Base-by-base conservation (phyloP, 2,113 vertebrate species). In the Platysternon megacephalum region DNA sequence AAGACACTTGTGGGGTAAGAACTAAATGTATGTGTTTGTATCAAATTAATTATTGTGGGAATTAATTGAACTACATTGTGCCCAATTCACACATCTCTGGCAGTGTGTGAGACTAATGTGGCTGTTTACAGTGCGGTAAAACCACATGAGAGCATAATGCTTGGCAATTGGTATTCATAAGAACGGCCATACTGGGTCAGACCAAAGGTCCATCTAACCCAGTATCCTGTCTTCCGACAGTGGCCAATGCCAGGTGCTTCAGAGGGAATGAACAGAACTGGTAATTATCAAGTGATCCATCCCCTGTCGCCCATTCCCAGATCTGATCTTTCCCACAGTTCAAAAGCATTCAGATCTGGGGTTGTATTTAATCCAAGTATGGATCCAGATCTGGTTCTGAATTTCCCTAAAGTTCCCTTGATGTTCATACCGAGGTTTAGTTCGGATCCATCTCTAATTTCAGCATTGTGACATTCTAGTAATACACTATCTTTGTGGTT, bases 41-140 rank as follows among this genome's bases (percentile, higher is more conserved):
- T 17, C 1, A 58, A 72, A n/a, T 32, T n/a, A 12, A 1, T 82
- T 44, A 17, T 68, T 42, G 28, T 85, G 24, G 80, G 35, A 91
- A 79, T 48, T 8, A 46, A 16, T 44, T n/a, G 14, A 72, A 17
- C 61, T 44, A 22, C 55, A 19, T 3, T 0, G 0, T 11, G 11
- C 3, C 10, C 46, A 56, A 56, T 32, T 11, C n/a, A 65, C 16
- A 1, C 1, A 26, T 85, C 5, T 87, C 82, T n/a, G 74, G 21
- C n/a, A 6, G 48, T 0, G 3, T 22, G 24, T 80, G 19, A 83
- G 19, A 13, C 44, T 65, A 0, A 0, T 0, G 0, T 32, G 28
- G 44, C 61, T 0, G 0, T 82, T 76, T 88, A 55, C 19, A 32
- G 5, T 1, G 0, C 16, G 49, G n/a, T 56, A 56, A 56, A 56